Evolutionary conservation across 2,113 vertebrate species (phyloP).

Genomic region (Mesoclemmys tuberculata): DNA sequence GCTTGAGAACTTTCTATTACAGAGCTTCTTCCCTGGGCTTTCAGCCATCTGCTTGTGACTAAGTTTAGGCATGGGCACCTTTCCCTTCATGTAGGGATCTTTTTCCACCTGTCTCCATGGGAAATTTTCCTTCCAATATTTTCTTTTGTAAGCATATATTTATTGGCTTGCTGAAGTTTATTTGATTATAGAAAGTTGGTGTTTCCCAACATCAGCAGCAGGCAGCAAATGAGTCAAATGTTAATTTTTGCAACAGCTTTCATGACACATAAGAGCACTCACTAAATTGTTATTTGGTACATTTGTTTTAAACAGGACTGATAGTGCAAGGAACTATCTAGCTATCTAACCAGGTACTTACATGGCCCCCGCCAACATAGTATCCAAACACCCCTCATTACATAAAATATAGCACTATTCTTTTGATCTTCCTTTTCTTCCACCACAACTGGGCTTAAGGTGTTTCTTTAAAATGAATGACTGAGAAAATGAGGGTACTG

Average conservation of each 20-base stretch:
- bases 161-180: not conserved
- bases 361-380: not conserved
- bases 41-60: not conserved
- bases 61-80: not conserved
- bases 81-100: not conserved
- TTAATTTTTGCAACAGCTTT: slow-evolving; percentile 16
- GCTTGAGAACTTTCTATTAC: not conserved
- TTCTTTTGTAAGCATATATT: not conserved
- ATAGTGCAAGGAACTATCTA: not conserved
- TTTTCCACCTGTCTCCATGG: not conserved
- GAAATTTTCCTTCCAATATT: not conserved
- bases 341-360: not conserved
- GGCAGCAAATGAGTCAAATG: slow-evolving; percentile 7
- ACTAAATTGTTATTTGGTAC: not conserved
- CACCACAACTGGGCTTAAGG: not conserved
- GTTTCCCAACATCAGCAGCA: not conserved
- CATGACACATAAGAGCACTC: not conserved
- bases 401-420: not conserved
- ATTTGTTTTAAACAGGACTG: not conserved
- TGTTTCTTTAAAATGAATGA: not conserved
- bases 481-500: not conserved
- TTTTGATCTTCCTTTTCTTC: not conserved
- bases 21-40: rapidly evolving
- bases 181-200: not conserved
- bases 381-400: rapidly evolving